Evolutionary conservation across 2,888 invertebrate genomes (phyloP).

Genomic region (Andrena fulva): DNA sequence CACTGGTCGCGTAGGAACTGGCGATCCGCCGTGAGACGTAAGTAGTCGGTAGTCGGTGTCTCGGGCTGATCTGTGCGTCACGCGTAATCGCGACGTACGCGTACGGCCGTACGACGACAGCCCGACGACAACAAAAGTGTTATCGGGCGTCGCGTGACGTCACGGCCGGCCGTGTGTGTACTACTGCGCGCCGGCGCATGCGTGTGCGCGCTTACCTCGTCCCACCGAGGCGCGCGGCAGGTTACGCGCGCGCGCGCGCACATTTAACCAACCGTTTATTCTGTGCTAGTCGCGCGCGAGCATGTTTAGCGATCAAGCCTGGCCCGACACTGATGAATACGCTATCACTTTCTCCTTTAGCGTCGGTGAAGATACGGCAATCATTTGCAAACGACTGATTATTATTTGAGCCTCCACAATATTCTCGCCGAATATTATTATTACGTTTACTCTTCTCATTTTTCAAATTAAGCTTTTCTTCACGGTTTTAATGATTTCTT

Average conservation of each 20-base stretch:
- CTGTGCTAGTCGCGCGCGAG: background rate
- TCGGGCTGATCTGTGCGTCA: slow-evolving; percentile 52
- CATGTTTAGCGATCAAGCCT: slow-evolving; percentile 14
- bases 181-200: slow-evolving; percentile 46
- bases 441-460: too few species aligned
- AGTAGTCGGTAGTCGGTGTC: slow-evolving; percentile 27
- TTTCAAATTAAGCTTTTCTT: too few species aligned
- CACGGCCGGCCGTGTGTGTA: slow-evolving; percentile 49
- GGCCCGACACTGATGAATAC: slow-evolving; percentile 7
- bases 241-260: slow-evolving; percentile 5
- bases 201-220: background rate
- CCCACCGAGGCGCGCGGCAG: background rate
- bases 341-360: slow-evolving; percentile 38
- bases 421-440: too few species aligned
- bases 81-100: slow-evolving; percentile 53
- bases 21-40: slow-evolving; percentile 3
- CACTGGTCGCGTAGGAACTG: background rate
- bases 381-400: background rate
- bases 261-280: slow-evolving; percentile 5
- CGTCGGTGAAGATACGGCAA: background rate
- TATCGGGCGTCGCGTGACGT: slow-evolving; percentile 62
- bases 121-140: slow-evolving; percentile 62
- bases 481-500: too few species aligned
- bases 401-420: background rate
- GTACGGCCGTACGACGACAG: slow-evolving; percentile 55